phyloP scores from a whole-genome alignment of 2,113 vertebrate genomes.

The Tinamus guttatus region DNA sequence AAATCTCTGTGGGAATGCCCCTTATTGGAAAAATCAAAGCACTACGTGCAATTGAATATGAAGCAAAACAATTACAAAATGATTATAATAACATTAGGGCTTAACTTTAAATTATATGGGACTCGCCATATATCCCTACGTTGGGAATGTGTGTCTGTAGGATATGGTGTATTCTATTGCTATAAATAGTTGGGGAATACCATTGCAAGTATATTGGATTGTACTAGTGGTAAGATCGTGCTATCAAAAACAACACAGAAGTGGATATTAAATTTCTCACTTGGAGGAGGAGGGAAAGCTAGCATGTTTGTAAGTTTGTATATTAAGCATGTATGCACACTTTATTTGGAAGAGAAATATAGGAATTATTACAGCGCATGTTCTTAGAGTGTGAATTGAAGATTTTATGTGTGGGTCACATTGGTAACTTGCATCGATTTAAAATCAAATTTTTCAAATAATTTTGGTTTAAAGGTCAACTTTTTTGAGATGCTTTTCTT shows the following conservation, averaged over 20 bases:
- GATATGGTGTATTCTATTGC: conserved; percentile 46
- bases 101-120: conserved; percentile 25
- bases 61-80: neutral
- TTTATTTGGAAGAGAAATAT: conserved; percentile 10
- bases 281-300: neutral
- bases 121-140: neutral
- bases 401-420: neutral
- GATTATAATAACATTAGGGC: conserved; percentile 12
- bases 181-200: conserved; percentile 76
- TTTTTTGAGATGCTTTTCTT: neutral
- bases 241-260: conserved; percentile 57
- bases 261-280: conserved; percentile 38
- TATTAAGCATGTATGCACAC: neutral
- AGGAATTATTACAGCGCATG: neutral
- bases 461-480: neutral
- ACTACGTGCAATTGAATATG: conserved; percentile 47
- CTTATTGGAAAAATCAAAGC: conserved; percentile 25
- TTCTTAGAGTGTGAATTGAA: neutral
- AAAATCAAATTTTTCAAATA: neutral
- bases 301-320: neutral
- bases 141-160: conserved; percentile 11
- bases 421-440: neutral
- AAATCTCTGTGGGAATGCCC: conserved; percentile 65
- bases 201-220: conserved; percentile 70
- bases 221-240: conserved; percentile 44